Conservation (phyloP, 2,797 vertebrate genomes). For the Fratercula arctica region DNA sequence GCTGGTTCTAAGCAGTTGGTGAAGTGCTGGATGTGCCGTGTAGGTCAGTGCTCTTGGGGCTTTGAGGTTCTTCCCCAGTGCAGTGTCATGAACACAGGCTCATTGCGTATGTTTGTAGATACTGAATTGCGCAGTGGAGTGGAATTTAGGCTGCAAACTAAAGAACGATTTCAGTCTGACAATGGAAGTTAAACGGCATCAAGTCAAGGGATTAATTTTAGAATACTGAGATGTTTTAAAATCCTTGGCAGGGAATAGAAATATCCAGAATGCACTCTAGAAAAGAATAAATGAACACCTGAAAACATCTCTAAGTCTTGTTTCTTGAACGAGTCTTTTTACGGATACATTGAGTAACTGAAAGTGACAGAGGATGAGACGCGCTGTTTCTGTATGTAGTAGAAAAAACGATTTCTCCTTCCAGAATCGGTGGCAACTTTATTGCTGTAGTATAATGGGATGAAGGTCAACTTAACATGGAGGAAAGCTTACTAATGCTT, state of each 20-base stretch:
- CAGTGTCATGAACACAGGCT: background rate
- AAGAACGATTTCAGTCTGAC: background rate
- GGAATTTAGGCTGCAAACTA: background rate
- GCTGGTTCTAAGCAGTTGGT: background rate
- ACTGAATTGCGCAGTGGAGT: background rate
- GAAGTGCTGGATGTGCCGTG: background rate
- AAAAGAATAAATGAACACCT: background rate
- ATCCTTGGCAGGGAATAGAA: background rate
- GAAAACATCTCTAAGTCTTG: background rate
- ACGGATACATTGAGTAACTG: background rate
- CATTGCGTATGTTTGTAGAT: rapidly evolving
- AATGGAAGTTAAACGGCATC: background rate
- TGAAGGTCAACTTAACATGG: background rate
- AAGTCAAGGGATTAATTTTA: background rate
- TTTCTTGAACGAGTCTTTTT: background rate
- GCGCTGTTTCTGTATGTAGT: background rate
- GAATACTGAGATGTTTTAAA: background rate
- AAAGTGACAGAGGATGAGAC: background rate
- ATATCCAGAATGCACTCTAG: background rate
- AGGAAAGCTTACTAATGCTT: background rate
- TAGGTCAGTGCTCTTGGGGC: rapidly evolving
- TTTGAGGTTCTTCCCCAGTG: background rate
- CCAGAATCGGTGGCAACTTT: background rate
- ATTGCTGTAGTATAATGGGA: background rate
- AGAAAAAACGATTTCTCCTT: background rate